phyloP scores from a whole-genome alignment of 2,888 invertebrate species.

The Hypselothyrea guttata region DNA sequence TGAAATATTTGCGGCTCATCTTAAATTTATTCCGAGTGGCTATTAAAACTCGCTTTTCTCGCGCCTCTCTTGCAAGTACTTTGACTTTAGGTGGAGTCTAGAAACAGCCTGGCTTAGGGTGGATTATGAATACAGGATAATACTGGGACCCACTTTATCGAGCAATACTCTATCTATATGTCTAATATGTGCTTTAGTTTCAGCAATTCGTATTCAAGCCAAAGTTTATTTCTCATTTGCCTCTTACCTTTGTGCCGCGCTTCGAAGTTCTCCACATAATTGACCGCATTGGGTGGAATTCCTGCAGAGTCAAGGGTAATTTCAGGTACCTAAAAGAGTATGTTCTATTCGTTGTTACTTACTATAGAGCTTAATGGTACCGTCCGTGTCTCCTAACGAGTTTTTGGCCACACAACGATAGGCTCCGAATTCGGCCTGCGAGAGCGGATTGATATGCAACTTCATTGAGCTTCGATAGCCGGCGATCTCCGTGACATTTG shows the following conservation, averaged over 20 bases:
- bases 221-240: not conserved
- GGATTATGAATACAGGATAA: too few species aligned
- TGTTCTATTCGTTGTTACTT: constrained; percentile 82
- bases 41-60: constrained; percentile 67
- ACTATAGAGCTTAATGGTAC: constrained; percentile 92
- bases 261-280: constrained; percentile 81
- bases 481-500: constrained; percentile 87
- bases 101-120: too few species aligned
- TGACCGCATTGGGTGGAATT: constrained; percentile 82
- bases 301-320: constrained; percentile 53
- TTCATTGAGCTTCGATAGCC: constrained; percentile 90
- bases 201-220: too few species aligned
- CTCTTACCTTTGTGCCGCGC: constrained; percentile 81
- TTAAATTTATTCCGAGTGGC: constrained; percentile 77
- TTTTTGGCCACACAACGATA: constrained; percentile 93
- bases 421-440: constrained; percentile 88
- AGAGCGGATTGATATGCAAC: constrained; percentile 87
- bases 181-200: not conserved
- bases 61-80: constrained; percentile 34
- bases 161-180: too few species aligned
- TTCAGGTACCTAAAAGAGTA: not conserved
- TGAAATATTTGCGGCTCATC: constrained; percentile 70
- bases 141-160: too few species aligned
- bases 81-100: constrained; percentile 13
- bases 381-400: constrained; percentile 91